Conservation (phyloP, 2,797 vertebrate genomes). For the Strix occidentalis region DNA sequence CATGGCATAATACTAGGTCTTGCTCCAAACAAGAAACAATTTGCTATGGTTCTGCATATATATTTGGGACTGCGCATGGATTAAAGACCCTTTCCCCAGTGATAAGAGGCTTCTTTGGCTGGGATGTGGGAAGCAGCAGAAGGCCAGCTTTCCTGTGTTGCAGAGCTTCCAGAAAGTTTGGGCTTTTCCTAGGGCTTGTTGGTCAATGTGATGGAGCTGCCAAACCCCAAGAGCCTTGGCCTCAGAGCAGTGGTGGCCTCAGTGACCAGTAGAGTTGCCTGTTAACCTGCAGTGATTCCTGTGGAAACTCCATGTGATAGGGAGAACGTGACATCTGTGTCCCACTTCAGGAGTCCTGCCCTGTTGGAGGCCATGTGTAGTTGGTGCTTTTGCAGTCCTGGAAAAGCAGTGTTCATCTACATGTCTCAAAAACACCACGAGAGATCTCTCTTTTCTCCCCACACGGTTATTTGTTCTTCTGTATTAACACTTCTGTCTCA, state of each 20-base stretch:
- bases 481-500: not conserved
- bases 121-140: not conserved
- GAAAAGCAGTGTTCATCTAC: not conserved
- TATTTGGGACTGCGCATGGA: accelerated
- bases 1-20: not conserved
- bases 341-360: not conserved
- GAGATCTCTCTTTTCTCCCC: not conserved
- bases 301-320: accelerated
- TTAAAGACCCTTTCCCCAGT: not conserved
- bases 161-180: not conserved
- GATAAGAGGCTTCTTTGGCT: not conserved
- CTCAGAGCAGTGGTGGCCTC: not conserved
- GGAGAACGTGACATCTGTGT: not conserved
- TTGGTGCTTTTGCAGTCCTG: not conserved
- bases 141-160: not conserved
- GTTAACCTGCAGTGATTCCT: not conserved
- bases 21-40: accelerated
- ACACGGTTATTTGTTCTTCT: not conserved
- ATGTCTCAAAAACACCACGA: accelerated
- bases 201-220: accelerated
- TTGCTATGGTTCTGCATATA: accelerated
- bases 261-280: not conserved
- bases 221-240: not conserved
- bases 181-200: not conserved
- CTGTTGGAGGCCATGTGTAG: accelerated